Base-by-base conservation (phyloP, 2,113 vertebrate species). In the Anser brachyrhynchus region DNA sequence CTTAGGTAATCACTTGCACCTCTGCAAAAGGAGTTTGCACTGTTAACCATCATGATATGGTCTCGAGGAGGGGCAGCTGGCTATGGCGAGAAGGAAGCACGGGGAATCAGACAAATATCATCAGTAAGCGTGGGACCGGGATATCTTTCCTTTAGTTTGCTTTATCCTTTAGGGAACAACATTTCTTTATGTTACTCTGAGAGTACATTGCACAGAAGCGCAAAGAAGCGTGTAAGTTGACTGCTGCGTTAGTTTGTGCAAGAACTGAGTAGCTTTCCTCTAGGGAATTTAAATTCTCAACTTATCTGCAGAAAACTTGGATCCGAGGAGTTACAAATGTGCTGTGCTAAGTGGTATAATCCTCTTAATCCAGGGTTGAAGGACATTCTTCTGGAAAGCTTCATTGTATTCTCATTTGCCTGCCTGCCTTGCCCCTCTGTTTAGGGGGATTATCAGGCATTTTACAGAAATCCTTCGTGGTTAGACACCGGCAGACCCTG, bases 351-450 rank as follows among this genome's bases (percentile, higher is more conserved):
- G 59, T 84, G 70, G 67, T 49, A 65, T 96, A 95, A 96, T 92
- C 80, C 88, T 75, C 74, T 76, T 94, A 96, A 96, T 90, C 78
- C 69, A 66, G 84, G 89, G 81, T 13, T 90, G 81, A 92, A 84
- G 85, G 70, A 93, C 51, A 8, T 91, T 92, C 65, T 93, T 78
- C 52, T 95, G 77, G 88, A 92, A 84, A 86, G 81, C 51, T 62
- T 86, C n/a, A 39, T 66, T 91, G 82, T 90, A 43, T 77, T 96
- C 90, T 77, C 41, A 58, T 93, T 91, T 95, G 86, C 64, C 71
- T 88, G 86, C 69, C 80, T 85, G 85, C 70, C 67, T 88, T 43
- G 41, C 59, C 37, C 35, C 70, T 93, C 69, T 85, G 7, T 89
- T 89, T 4, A 16, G 31, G 55, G 65, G 41, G 83, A 87, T 58